Percentiles rank a stretch among this genome's conserved stretches.
phyloP scores from a whole-genome alignment of 2,113 vertebrate species.

The Pongo abelii region DNA sequence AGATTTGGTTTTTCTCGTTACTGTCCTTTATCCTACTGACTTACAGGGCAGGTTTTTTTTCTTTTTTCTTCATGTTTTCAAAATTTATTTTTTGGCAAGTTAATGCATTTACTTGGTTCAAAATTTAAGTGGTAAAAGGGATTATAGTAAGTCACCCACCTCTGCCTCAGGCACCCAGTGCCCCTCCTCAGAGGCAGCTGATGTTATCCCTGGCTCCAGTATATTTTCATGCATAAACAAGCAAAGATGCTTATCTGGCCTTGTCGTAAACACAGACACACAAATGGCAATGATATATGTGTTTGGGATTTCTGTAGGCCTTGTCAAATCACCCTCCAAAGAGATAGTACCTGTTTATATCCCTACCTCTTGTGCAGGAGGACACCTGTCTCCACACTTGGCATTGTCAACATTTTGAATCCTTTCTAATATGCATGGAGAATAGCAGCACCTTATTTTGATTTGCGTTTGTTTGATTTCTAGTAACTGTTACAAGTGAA shows the following conservation, averaged over 20 bases:
- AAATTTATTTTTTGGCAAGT: not conserved
- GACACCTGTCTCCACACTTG: not conserved
- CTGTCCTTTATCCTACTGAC: not conserved
- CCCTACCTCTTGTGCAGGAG: not conserved
- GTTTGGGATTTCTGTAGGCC: not conserved
- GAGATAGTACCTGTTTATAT: not conserved
- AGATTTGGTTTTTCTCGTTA: not conserved
- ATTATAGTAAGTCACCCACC: too few relatives aligned
- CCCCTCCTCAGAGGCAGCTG: not conserved
- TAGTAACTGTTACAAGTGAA: not conserved
- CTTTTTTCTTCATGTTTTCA: not conserved
- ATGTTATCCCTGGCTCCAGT: not conserved
- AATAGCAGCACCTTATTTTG: not conserved
- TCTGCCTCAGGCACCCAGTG: not conserved
- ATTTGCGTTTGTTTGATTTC: not conserved
- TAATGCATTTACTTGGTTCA: not conserved
- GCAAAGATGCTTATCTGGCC: not conserved
- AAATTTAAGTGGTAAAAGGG: not conserved
- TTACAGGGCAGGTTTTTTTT: not conserved
- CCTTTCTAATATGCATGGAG: not conserved
- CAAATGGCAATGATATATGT: rapidly evolving
- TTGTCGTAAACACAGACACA: not conserved
- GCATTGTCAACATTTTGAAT: not conserved
- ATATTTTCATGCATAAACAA: not conserved
- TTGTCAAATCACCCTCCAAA: not conserved